Base-by-base conservation (phyloP, 2,113 vertebrate species). In the Erythrolamprus reginae region DNA sequence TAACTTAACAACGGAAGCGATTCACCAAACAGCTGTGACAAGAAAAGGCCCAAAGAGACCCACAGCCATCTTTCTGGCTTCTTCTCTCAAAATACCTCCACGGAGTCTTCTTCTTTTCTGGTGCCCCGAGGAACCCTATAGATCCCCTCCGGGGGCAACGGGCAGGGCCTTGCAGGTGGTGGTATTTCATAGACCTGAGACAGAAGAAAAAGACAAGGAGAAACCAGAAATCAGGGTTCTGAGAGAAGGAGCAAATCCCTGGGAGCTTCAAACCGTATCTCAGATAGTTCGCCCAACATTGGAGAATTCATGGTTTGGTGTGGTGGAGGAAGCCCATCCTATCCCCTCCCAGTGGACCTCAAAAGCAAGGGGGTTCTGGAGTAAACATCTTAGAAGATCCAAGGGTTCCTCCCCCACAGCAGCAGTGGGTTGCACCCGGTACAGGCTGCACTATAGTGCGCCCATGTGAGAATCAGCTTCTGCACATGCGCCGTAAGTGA, bases 151-250 rank as follows among this genome's bases (percentile, higher is more conserved):
- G 55, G 92, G 50, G 82, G 83, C 12, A 82, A 82, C 5, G 93
- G 92, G 86, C 95, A 96, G 23, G 93, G 96, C 33, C 95, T 94
- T 50, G 96, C 96, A 28, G 95, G 94, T 0, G 96, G 95, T 24
- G 96, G 96, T 0, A 96, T 95, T 89, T 96, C 95, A 45, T 97
- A 97, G 0, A 98, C 98, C 98, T 98, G 91, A n/a, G 48, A 8
- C 4, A 15, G 12, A 55, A 82, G 85, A 13, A 61, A 89, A n/a
- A 92, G 0, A 89, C 86, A 13, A 48, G 84, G n/a, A 91, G 26
- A 56, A 4, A 4, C 23, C 56, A 42, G 15, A 9, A 17, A 2
- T 6, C 23, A 21, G 10, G 17, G 1, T 3, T 7, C 23, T 15
- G 2, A 55, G 42, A 82, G 50, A 19, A 33, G 70, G 1, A 52